These are phyloP conservation scores for Smithornis capensis DNA, from an alignment of 2,113 vertebrate species.

Conservation along the genomic window DNA sequence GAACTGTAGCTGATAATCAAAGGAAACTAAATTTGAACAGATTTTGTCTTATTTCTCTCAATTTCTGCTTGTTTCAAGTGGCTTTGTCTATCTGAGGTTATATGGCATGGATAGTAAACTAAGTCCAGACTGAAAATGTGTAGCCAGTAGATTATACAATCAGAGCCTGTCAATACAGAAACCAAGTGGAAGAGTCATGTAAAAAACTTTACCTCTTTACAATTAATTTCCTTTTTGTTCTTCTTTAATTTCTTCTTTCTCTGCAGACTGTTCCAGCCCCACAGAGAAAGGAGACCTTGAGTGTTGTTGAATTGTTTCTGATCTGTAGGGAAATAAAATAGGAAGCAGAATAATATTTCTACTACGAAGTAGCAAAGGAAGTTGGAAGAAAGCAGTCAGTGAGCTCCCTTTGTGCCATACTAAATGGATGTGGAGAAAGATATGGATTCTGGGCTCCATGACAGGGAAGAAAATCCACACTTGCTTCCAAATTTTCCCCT, in stretches of 20 bases:
- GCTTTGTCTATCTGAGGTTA: conserved; percentile 68
- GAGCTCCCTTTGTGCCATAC: conserved; percentile 58
- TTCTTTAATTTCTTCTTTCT: neutral
- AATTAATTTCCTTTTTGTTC: conserved; percentile 3
- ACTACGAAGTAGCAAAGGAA: conserved; percentile 22
- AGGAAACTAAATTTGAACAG: conserved; percentile 59
- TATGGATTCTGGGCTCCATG: conserved; percentile 77
- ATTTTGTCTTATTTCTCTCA: conserved; percentile 67
- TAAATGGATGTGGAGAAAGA: conserved; percentile 73
- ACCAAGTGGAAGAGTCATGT: conserved; percentile 23
- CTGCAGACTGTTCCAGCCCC: neutral
- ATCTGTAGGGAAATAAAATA: neutral
- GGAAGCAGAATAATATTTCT: neutral
- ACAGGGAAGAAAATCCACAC: conserved; percentile 77
- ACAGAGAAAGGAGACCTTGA: neutral
- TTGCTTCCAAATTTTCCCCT: conserved; percentile 44
- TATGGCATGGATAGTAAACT: conserved; percentile 61
- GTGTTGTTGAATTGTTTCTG: neutral
- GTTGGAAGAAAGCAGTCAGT: neutral
- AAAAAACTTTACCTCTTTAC: conserved; percentile 37
- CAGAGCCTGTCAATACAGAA: conserved; percentile 14
- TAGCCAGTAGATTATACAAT: conserved; percentile 60
- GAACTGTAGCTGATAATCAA: conserved; percentile 64
- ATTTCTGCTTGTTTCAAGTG: conserved; percentile 64
- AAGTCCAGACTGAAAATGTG: conserved; percentile 47